phyloP scores from a whole-genome alignment of 2,888 invertebrate genomes.

The Epicampocera succincta region DNA sequence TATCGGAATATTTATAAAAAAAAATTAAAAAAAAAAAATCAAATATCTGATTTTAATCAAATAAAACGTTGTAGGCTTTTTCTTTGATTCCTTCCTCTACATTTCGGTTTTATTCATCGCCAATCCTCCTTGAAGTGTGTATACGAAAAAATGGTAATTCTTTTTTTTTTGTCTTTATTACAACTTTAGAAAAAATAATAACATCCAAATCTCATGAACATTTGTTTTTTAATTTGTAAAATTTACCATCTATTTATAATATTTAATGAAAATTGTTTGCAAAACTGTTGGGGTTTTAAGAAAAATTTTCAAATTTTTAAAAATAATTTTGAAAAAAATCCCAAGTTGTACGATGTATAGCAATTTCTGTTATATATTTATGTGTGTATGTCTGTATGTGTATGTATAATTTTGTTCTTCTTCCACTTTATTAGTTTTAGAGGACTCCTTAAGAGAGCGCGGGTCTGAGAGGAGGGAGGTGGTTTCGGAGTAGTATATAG shows the following conservation, averaged over 20 bases:
- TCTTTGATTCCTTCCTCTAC: constrained; percentile 6
- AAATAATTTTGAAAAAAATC: constrained; percentile 25
- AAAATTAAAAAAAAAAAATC: not conserved
- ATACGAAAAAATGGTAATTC: constrained; percentile 68
- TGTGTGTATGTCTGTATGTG: not conserved
- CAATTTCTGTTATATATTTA: constrained; percentile 40
- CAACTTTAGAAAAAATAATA: not conserved
- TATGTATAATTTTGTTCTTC: constrained; percentile 17
- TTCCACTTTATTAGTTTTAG: constrained; percentile 54
- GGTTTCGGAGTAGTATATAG: constrained; percentile 20
- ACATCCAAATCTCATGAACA: constrained; percentile 20
- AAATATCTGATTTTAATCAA: constrained; percentile 22
- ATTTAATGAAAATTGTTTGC: not conserved
- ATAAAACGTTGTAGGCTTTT: not conserved
- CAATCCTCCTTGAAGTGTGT: constrained; percentile 58
- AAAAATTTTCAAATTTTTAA: constrained; percentile 18
- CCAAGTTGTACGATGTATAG: constrained; percentile 39
- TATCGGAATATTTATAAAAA: not conserved
- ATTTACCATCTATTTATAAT: not conserved
- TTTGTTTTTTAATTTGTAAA: constrained; percentile 43
- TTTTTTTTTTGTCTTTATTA: too few relatives aligned
- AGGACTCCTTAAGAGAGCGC: constrained; percentile 31
- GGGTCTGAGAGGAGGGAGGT: constrained; percentile 18
- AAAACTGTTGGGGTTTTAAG: not conserved
- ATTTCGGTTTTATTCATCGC: constrained; percentile 13